Evolutionary conservation across 2,888 invertebrate genomes (phyloP).

Genomic region (Fabriciana adippe): DNA sequence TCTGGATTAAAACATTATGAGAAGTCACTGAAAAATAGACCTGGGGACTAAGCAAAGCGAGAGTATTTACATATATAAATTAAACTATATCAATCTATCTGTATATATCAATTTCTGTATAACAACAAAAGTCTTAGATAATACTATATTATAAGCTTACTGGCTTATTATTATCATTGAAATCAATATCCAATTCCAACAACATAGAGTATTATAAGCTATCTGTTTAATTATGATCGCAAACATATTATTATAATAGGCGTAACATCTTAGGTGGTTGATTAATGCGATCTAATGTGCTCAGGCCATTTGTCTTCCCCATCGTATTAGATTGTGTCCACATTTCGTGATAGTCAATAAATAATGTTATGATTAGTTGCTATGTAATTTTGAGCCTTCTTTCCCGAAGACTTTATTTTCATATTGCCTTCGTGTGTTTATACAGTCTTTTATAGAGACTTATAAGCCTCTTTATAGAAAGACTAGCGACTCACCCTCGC

Average conservation of each 20-base stretch:
- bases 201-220: constrained; percentile 15
- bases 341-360: not conserved
- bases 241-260: constrained; percentile 26
- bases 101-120: too few relatives aligned
- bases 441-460: too few relatives aligned
- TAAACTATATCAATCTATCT: too few relatives aligned
- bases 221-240: constrained; percentile 25
- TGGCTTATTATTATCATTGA: not conserved
- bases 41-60: too few relatives aligned
- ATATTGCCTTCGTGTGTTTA: too few relatives aligned
- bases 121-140: not conserved
- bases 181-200: constrained; percentile 10
- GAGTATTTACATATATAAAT: too few relatives aligned
- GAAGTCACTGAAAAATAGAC: too few relatives aligned
- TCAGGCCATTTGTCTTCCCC: constrained; percentile 25
- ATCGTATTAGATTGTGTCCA: constrained; percentile 8
- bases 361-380: not conserved
- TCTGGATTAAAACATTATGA: too few relatives aligned
- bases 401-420: too few relatives aligned
- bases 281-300: constrained; percentile 24
- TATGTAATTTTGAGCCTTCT: too few relatives aligned
- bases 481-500: too few relatives aligned
- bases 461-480: too few relatives aligned
- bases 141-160: not conserved
- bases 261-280: constrained; percentile 27